Evolutionary conservation across 2,113 vertebrate species (phyloP), one percentile per base, ranked within the genome.

Genomic region (Collichthys lucidus): DNA sequence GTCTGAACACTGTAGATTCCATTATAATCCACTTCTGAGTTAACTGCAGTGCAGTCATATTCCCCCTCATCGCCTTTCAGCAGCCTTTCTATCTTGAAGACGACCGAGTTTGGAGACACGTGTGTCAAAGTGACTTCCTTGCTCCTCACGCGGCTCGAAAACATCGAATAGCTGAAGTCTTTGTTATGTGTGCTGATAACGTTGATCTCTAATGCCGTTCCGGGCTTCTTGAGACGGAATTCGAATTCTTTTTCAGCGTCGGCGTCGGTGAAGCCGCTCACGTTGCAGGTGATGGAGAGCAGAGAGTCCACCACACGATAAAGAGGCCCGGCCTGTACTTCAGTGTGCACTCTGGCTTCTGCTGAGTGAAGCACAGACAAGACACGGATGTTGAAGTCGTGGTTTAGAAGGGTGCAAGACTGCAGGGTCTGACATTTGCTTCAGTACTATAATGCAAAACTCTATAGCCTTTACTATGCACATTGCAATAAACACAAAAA

Each of bases 21-120:
- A 0, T 82, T 40, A 88, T 93, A 97, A 1, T 0, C 0, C 0
- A 0, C 0, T 1, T 95, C 95, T 0, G 90, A 84, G 92, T 85
- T 96, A 12, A 95, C 85, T 0, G 96, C 97, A 78, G 86, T 5
- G 40, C 98, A 99, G n/a, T 97, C 95, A 2, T 96, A 97, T 42
- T 92, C 90, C 0, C 97, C 97, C 0, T 95, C 78, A 31, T 97
- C 96, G 0, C 4, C 22, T 44, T 68, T 87, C 82, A 65, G 59
- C 11, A 96, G 90, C 1, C 67, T 70, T 15, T 84, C 46, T 46
- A 97, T 95, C 77, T 94, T 90, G 65, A 97, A 82, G 15, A 93
- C 0, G 35, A 94, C 94, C 0, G 95, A 92, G 81, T 92, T 91
- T 2, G 71, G 86, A 19, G 73, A 84, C 22, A 91, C 1, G 4